Evolutionary conservation across 1,140 invertebrate species (phyloP), one percentile per base, ranked within the genome.

Genomic region (Philotrypesis tridentata): DNA sequence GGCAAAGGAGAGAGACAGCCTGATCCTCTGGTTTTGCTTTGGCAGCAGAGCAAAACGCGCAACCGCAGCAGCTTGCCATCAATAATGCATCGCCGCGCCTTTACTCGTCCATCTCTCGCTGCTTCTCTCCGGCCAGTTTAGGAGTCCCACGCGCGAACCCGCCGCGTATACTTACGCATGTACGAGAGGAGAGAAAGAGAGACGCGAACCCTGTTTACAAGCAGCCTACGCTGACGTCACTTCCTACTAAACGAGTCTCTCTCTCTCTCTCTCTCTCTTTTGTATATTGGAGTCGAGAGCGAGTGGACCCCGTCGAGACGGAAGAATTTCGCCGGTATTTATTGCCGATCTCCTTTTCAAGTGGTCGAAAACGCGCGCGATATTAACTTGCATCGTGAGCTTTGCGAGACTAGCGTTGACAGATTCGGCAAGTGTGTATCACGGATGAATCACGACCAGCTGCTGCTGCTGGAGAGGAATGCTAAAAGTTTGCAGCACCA

Each of bases 231-330:
- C 73, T 90, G 87, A 90, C 87, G 89, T 89, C 88, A 90, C 85
- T 90, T 90, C 89, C 89, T 89, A 88, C 87, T 89, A 86, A 89
- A 88, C 84, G 83, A 60, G 5, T 31, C 87, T 85, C 82, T 21
- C 48, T 43, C 40, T 43, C 8, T 82, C 85, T 85, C 78, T n/a
- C n/a, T n/a, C 85, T 21, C 85, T 85, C 84, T 87, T 77, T 87
- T 55, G 88, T 89, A 55, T 55, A 55, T 37, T 37, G 9, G 21
- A 55, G 48, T 17, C 48, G 48, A 55, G 48, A n/a, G n/a, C n/a
- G n/a, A n/a, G 48, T 55, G 48, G 48, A 37, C 33, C 33, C 33
- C 9, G 48, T 6, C 48, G 48, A 55, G 48, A 48, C n/a, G 21
- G 48, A 55, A n/a, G 48, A 55, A n/a, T n/a, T 55, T 55, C 21